These are phyloP conservation scores for Cotesia congregata DNA, from an alignment of 2,888 invertebrate species.

Conservation along the genomic window DNA sequence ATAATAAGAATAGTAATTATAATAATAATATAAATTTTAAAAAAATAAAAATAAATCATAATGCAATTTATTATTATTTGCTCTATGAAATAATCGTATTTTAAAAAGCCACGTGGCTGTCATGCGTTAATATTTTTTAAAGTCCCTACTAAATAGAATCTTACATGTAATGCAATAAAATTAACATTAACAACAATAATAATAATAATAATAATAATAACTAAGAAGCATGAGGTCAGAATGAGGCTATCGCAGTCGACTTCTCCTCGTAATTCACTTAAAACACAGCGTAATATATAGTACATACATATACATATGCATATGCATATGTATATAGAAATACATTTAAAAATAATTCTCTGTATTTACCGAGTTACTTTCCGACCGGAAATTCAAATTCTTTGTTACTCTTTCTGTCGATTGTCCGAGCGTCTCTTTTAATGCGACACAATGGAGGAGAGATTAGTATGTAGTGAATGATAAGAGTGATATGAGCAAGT, in stretches of 20 bases:
- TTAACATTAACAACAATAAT: not conserved
- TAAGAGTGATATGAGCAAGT: not conserved
- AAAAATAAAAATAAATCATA: too few species aligned
- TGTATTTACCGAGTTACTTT: not conserved
- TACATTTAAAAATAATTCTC: not conserved
- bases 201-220: not conserved
- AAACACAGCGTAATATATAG: not conserved
- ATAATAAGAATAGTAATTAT: too few species aligned
- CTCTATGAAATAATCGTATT: too few species aligned
- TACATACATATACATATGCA: too few species aligned
- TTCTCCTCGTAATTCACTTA: not conserved
- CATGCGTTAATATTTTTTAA: not conserved
- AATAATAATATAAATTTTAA: too few species aligned
- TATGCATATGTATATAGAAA: too few species aligned
- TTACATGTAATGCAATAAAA: not conserved
- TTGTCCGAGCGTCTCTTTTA: not conserved
- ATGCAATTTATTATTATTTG: too few species aligned
- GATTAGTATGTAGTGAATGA: not conserved
- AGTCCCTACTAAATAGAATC: too few species aligned
- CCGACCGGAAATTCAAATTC: not conserved
- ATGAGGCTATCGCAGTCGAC: constrained; percentile 4
- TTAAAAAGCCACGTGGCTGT: not conserved
- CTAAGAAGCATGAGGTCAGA: not conserved
- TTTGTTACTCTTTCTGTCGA: not conserved
- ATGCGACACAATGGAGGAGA: not conserved